These are phyloP conservation scores for Diabrotica balteata DNA, from an alignment of 2,888 invertebrate genomes.

Conservation along the genomic window DNA sequence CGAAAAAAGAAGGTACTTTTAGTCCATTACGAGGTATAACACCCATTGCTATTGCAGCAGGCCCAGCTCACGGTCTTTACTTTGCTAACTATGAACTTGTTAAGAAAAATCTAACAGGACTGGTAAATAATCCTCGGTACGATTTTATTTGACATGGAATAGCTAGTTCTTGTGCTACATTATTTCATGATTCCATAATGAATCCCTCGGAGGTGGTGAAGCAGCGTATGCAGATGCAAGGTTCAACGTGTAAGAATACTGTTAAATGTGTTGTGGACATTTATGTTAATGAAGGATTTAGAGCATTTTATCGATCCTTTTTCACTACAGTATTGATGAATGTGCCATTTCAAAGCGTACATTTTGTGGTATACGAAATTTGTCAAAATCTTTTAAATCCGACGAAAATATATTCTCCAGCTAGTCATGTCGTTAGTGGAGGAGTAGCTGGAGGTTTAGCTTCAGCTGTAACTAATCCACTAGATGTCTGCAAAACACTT, in stretches of 20 bases:
- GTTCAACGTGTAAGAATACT: conserved; percentile 4
- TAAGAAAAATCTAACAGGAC: conserved; percentile 1
- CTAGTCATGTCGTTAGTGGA: conserved; percentile 16
- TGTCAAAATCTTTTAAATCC: conserved; percentile 18
- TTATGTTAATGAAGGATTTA: conserved; percentile 16
- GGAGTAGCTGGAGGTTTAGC: conserved; percentile 23
- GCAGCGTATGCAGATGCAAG: conserved; percentile 21
- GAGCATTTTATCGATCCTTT: conserved; percentile 21
- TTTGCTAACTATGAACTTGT: conserved; percentile 18
- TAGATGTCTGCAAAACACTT: conserved; percentile 22
- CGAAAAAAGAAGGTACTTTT: conserved; percentile 8
- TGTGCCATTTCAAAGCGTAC: conserved; percentile 22
- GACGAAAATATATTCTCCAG: conserved; percentile 7
- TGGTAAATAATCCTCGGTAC: background rate
- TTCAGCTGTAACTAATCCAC: conserved; percentile 19
- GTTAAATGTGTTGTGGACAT: conserved; percentile 10
- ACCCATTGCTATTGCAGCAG: conserved; percentile 9
- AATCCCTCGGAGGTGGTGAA: conserved; percentile 24
- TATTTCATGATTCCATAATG: conserved; percentile 19
- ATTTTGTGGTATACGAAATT: conserved; percentile 18
- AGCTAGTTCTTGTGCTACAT: conserved; percentile 16
- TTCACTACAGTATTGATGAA: conserved; percentile 16
- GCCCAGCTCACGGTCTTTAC: conserved; percentile 20
- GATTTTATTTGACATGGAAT: conserved; percentile 16
- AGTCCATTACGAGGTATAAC: conserved; percentile 19